Evolutionary conservation across 1,140 invertebrate genomes (phyloP), one percentile per base, ranked within the genome.

Genomic region (Drosophila auraria): DNA sequence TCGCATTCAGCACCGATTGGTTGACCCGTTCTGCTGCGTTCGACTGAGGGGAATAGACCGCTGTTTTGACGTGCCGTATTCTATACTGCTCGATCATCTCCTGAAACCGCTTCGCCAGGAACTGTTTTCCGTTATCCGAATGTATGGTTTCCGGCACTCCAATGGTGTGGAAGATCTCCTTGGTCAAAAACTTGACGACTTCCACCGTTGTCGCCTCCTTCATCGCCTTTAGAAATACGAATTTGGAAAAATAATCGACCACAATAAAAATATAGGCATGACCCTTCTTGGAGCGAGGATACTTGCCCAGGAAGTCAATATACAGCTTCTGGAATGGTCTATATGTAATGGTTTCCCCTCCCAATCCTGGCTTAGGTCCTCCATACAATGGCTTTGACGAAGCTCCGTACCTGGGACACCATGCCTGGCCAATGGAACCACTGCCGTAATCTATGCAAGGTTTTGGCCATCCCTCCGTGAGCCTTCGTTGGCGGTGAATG

Each of bases 241-340:
- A 53, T 6, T 62, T 62, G 1, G 36, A 51, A 2, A 61, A 61
- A 14, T n/a, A n/a, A n/a, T n/a, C n/a, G n/a, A n/a, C n/a, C n/a
- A n/a, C n/a, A n/a, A n/a, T n/a, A n/a, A n/a, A n/a, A n/a, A n/a
- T n/a, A n/a, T n/a, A n/a, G n/a, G n/a, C n/a, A n/a, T n/a, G n/a
- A n/a, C n/a, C n/a, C 8, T 49, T 36, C 1, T 15, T 65, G 0
- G 33, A 65, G 0, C 62, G 12, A 2, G 53, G 44, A 51, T 65
- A 65, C 1, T 63, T 70, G 0, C 59, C 47, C 12, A 36, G 2
- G 5, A 70, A 64, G 12, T 71, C 50, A 0, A n/a, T n/a, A n/a
- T n/a, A n/a, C n/a, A n/a, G n/a, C n/a, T n/a, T n/a, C n/a, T n/a
- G n/a, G n/a, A n/a, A 49, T 38, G 59, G 20, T 0, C 49, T 14